Base-by-base conservation (phyloP, 2,113 vertebrate species). In the Ailurus styani region DNA sequence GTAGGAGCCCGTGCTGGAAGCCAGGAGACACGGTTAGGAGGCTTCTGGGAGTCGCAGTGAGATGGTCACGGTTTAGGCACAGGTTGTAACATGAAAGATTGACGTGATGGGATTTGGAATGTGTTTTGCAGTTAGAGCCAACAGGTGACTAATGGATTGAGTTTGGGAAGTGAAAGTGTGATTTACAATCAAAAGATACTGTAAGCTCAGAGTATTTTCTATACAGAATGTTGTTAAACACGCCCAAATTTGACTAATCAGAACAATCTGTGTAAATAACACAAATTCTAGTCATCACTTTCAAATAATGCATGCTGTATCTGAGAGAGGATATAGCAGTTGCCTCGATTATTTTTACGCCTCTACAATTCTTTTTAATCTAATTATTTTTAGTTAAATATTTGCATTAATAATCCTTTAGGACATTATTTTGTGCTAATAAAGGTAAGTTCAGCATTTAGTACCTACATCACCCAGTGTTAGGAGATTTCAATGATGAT, bases 341-440 rank as follows among this genome's bases (percentile, higher is more conserved):
- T 94, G 20, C 79, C 37, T 55, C 40, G 47, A 2, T 87, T 90
- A 34, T 75, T 88, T 93, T 90, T 93, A 78, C 17, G 17, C 84
- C 60, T 92, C 92, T 87, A 13, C 62, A 82, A 62, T 66, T 45
- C 84, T 88, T 64, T 86, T 95, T 82, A 73, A 55, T 12, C 7
- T 66, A 62, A 72, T 93, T 87, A 45, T 94, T 89, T 96, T 81
- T 89, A 79, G 21, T 62, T 94, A 23, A 90, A 60, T 93, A 62
- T 75, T 77, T 95, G 29, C 27, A 12, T 14, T 72, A 66, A 23
- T 54, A 87, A 68, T 92, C 27, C 17, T 86, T 89, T n/a, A 89
- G 57, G 77, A 85, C 42, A 70, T 47, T 94, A 21, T 91, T 62
- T 90, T 64, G 8, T 84, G 37, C 62, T 87, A 95, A 72, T 83